These are phyloP conservation scores for Elachura formosa DNA, from an alignment of 2,113 vertebrate genomes.

Conservation along the genomic window DNA sequence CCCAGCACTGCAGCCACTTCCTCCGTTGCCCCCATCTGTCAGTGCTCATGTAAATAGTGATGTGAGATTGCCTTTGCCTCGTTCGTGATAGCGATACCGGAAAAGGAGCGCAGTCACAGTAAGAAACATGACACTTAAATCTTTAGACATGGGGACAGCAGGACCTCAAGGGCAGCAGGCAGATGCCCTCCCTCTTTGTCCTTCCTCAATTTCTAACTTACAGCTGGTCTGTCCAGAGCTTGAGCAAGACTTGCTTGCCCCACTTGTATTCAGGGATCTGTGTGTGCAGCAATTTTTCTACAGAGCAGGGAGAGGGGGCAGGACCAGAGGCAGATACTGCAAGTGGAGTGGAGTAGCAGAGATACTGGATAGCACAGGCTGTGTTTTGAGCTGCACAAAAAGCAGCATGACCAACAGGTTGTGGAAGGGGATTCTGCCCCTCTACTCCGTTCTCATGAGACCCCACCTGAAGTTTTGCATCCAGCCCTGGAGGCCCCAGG, in stretches of 20 bases:
- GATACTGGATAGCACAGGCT: background rate
- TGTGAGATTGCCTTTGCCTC: background rate
- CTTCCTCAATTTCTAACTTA: background rate
- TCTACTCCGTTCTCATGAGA: background rate
- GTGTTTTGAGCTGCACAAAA: background rate
- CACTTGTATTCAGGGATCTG: background rate
- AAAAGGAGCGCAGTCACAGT: background rate
- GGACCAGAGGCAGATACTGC: background rate
- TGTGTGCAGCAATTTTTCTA: background rate
- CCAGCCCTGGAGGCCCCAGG: background rate
- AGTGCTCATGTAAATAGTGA: background rate
- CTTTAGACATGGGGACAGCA: background rate
- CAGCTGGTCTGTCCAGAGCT: background rate
- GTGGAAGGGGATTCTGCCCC: background rate
- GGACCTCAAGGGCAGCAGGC: background rate
- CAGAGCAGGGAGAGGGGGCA: background rate
- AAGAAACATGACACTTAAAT: background rate
- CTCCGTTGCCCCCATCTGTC: background rate
- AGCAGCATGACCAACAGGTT: background rate
- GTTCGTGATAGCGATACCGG: rapidly evolving
- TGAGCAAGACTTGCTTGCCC: background rate
- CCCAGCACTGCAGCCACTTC: background rate
- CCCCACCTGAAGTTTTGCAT: background rate
- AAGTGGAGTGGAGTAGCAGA: background rate
- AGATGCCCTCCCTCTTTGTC: background rate